Evolutionary conservation across 2,888 invertebrate species (phyloP).

Genomic region (Neria commutata): DNA sequence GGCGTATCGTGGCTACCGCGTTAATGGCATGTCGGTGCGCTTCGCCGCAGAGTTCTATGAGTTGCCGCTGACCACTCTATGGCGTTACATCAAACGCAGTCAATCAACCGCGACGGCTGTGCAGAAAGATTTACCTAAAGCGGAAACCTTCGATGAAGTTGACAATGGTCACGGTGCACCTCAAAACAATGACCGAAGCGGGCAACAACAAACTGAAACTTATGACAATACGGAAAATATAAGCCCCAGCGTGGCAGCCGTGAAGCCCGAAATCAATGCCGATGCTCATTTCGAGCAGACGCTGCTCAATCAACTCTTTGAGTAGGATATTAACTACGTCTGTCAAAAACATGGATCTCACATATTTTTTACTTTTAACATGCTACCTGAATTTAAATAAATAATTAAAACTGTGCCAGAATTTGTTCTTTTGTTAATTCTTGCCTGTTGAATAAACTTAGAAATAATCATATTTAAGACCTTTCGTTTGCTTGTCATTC

Average conservation of each 20-base stretch:
- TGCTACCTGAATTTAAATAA: not conserved
- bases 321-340: not conserved
- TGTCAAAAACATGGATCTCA: not conserved
- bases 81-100: conserved; percentile 29
- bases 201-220: not conserved
- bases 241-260: not conserved
- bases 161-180: not conserved
- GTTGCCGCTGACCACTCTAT: conserved; percentile 34
- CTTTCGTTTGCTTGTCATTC: too few relatives aligned
- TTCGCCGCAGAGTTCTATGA: conserved; percentile 34
- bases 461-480: too few relatives aligned
- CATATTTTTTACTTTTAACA: too few relatives aligned
- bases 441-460: too few relatives aligned
- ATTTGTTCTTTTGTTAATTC: not conserved
- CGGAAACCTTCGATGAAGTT: not conserved
- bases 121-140: not conserved
- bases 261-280: conserved; percentile 13
- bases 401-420: not conserved
- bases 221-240: conserved; percentile 4
- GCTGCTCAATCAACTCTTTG: conserved; percentile 16
- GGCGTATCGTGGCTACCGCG: conserved; percentile 32
- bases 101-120: not conserved
- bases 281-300: conserved; percentile 21
- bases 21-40: conserved; percentile 38
- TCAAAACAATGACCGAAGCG: not conserved